These are phyloP conservation scores for Pongo pygmaeus DNA, from an alignment of 2,113 vertebrate species.

Conservation along the genomic window DNA sequence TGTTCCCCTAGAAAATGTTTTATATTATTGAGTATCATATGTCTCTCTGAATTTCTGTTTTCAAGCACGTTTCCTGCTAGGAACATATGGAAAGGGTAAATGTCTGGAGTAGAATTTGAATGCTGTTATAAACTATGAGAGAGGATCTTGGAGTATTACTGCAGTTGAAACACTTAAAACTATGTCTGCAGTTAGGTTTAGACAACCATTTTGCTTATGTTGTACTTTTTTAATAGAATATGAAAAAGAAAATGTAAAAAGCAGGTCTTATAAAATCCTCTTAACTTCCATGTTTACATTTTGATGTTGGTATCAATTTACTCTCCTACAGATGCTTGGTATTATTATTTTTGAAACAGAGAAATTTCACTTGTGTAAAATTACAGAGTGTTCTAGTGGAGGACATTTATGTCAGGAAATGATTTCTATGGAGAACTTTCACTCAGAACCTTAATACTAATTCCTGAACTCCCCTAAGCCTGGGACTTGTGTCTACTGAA, in stretches of 20 bases:
- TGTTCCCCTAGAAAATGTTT: constrained; percentile 75
- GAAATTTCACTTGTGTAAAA: neutral
- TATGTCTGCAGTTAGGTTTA: constrained; percentile 66
- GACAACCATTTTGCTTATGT: constrained; percentile 60
- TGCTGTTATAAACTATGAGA: constrained; percentile 80
- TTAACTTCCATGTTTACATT: constrained; percentile 58
- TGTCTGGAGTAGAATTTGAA: constrained; percentile 77
- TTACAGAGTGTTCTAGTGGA: neutral
- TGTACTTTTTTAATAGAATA: constrained; percentile 66
- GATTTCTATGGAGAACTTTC: constrained; percentile 17
- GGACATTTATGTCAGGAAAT: neutral
- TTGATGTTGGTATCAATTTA: constrained; percentile 51
- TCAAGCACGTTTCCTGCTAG: constrained; percentile 79
- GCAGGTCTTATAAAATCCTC: constrained; percentile 58
- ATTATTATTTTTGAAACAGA: constrained; percentile 51
- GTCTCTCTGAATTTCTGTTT: constrained; percentile 82
- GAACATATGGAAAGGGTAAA: constrained; percentile 84
- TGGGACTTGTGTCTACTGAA: neutral
- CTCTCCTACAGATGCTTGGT: constrained; percentile 33
- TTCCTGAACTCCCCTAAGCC: neutral
- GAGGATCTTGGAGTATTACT: constrained; percentile 78
- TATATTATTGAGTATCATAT: constrained; percentile 79
- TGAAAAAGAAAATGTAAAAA: constrained; percentile 69
- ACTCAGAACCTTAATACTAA: neutral
- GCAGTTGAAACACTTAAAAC: constrained; percentile 72